Evolutionary conservation across 1,140 invertebrate species (phyloP).

Genomic region (Condylostylus longicornis): DNA sequence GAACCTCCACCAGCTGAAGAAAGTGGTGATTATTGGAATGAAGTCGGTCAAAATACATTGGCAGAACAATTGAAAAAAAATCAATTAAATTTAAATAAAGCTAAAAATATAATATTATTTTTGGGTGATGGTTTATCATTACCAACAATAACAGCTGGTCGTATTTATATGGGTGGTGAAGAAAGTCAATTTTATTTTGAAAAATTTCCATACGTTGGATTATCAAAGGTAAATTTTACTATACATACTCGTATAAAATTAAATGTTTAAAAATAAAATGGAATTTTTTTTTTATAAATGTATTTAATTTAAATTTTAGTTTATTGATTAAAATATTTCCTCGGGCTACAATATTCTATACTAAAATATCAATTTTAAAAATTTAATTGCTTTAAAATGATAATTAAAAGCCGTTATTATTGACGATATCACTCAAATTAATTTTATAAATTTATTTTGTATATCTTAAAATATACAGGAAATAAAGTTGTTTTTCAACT

Average conservation of each 20-base stretch:
- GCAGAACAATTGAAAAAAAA: conserved; percentile 24
- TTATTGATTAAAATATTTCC: not conserved
- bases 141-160: conserved; percentile 45
- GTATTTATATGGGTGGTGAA: conserved; percentile 51
- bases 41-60: conserved; percentile 18
- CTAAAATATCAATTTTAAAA: no score
- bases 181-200: conserved; percentile 55
- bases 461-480: no score
- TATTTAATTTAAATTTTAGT: not conserved
- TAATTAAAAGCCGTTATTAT: no score
- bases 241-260: not conserved
- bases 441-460: no score
- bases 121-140: conserved; percentile 61
- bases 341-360: no score
- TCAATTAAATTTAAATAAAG: conserved; percentile 33
- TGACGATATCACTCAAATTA: no score
- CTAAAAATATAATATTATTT: conserved; percentile 58
- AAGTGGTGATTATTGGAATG: conserved; percentile 30
- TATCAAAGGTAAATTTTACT: conserved; percentile 15
- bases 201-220: conserved; percentile 24
- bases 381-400: no score
- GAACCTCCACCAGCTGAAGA: no score
- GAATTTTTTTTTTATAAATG: not conserved
- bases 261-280: not conserved
- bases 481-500: no score